phyloP scores from a whole-genome alignment of 2,113 vertebrate species.

The Cranoglanis bouderius region DNA sequence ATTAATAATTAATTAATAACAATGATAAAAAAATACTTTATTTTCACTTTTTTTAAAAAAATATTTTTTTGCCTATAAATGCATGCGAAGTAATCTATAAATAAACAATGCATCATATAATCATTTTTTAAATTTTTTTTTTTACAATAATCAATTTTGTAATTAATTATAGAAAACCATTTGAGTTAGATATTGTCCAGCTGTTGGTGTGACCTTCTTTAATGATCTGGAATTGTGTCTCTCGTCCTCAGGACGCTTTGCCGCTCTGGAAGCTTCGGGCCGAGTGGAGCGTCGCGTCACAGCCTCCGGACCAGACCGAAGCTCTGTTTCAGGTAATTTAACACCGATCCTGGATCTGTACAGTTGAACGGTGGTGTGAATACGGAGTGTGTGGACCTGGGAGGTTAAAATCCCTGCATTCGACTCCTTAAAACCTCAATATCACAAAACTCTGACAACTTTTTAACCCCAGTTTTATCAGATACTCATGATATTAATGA shows the following conservation, averaged over 20 bases:
- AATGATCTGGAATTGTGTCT: not conserved
- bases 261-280: conserved; percentile 84
- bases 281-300: conserved; percentile 80
- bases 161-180: too few species aligned
- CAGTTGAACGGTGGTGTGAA: not conserved
- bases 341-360: conserved; percentile 33
- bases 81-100: too few species aligned
- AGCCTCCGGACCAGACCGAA: conserved; percentile 78
- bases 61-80: too few species aligned
- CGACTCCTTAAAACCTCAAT: not conserved
- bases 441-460: not conserved
- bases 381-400: not conserved
- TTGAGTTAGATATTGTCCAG: too few species aligned
- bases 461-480: not conserved
- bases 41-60: too few species aligned
- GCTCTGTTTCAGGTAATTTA: conserved; percentile 82
- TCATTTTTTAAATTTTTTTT: too few species aligned
- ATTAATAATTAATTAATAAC: too few species aligned
- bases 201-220: too few species aligned
- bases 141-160: too few species aligned
- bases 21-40: too few species aligned
- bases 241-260: conserved; percentile 75
- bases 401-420: not conserved
- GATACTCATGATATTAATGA: not conserved
- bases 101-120: too few species aligned